Percentiles rank a stretch among this genome's conserved stretches.
phyloP scores from a whole-genome alignment of 2,113 vertebrate species.

The Oreochromis aureus region DNA sequence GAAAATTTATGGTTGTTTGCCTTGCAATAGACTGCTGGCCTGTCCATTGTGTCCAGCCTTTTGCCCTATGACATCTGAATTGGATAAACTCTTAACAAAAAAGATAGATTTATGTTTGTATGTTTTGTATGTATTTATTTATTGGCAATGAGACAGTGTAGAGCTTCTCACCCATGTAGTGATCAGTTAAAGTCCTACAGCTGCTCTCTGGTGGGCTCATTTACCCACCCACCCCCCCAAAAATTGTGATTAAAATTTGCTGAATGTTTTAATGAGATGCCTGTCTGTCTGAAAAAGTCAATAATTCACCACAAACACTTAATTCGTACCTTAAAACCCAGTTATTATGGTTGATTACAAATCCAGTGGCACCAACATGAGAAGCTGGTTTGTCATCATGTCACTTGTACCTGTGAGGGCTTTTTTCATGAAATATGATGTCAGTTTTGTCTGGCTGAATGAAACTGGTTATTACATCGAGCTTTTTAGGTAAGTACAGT shows the following conservation, averaged over 20 bases:
- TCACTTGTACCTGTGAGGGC: not conserved
- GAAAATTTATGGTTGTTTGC: not conserved
- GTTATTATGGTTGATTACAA: not conserved
- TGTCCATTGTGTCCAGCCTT: too few species aligned
- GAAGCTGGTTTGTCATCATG: not conserved
- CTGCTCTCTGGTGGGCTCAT: slow-evolving; percentile 17
- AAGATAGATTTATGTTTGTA: not conserved
- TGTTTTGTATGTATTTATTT: too few species aligned
- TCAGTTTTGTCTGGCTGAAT: not conserved
- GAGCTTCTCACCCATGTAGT: not conserved
- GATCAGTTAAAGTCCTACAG: not conserved
- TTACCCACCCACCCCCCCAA: too few species aligned
- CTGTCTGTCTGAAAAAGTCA: not conserved
- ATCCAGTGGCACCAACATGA: not conserved
- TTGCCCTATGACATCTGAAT: too few species aligned
- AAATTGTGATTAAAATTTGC: too few species aligned
- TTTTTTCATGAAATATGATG: not conserved
- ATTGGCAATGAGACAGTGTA: not conserved
- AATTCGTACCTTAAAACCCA: too few species aligned
- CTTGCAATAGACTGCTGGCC: not conserved
- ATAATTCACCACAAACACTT: not conserved
- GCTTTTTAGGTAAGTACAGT: not conserved
- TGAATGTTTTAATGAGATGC: not conserved
- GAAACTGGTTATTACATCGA: not conserved
- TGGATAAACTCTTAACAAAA: not conserved